Base-by-base conservation (phyloP, 2,113 vertebrate genomes). In the Triplophysa tibetana region DNA sequence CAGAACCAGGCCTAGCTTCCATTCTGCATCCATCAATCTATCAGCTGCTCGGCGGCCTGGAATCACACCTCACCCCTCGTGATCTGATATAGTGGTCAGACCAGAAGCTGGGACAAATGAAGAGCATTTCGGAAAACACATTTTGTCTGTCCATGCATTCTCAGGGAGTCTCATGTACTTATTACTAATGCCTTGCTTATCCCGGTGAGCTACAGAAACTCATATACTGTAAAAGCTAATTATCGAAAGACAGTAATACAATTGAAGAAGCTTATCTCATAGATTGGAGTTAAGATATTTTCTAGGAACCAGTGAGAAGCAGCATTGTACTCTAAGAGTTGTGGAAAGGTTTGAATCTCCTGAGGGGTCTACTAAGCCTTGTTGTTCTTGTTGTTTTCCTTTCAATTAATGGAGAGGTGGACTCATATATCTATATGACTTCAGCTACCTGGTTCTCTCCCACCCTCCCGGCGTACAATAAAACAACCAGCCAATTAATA, bases 401-500 rank as follows among this genome's bases (percentile, higher is more conserved):
- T 72, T 29, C 23, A 29, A 43, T 48, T 33, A 69, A 29, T 68
- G 33, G 72, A 9, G 12, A 75, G 38, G 72, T 24, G 68, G 56
- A 56, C 61, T 85, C 23, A 50, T 50, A 74, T 69, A 80, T 78
- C 48, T 62, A 41, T 75, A 63, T 74, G 79, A 64, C 45, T 75
- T 75, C 60, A 26, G 66, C 67, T 45, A 60, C 50, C 84, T 86
- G 86, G 86, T 90, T 88, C 81, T 48, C 56, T 84, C 70, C 86
- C 69, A 79, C 84, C 84, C 68, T 83, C 82, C 75, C 63, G 77
- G 84, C 90, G 90, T 85, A 84, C 90, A 86, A 88, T 91, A 86
- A 95, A 94, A 93, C 93, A 95, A 94, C 94, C 92, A 91, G 89
- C 94, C 96, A 97, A 98, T 98, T 96, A 96, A 95, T 90, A 95